phyloP scores from a whole-genome alignment of 2,113 vertebrate genomes.

The Dipodomys spectabilis region DNA sequence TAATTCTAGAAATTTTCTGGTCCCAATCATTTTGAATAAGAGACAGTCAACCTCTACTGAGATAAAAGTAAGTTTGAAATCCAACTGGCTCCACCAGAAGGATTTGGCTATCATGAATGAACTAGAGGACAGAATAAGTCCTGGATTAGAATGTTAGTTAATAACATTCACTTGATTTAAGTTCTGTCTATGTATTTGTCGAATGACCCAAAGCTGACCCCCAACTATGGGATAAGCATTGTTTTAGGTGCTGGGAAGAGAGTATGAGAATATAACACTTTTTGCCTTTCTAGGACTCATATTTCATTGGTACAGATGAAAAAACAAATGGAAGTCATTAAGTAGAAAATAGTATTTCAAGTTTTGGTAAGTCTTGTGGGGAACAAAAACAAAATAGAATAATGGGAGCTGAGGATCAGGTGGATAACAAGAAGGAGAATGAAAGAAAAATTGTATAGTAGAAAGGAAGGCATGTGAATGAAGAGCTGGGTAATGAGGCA shows the following conservation, averaged over 20 bases:
- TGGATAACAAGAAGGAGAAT: background rate
- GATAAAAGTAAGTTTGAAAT: background rate
- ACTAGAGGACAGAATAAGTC: background rate
- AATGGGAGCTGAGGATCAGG: too few relatives aligned
- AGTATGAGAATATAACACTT: background rate
- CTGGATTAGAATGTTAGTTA: background rate
- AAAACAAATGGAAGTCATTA: conserved; percentile 5
- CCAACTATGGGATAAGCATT: too few relatives aligned
- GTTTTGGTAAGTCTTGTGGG: background rate
- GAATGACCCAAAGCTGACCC: background rate
- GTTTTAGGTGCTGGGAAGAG: background rate
- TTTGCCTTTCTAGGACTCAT: background rate
- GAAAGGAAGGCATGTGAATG: background rate
- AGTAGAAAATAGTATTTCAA: conserved; percentile 6
- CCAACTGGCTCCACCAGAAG: background rate
- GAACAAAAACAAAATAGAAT: background rate
- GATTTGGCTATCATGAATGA: background rate
- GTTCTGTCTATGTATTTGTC: background rate
- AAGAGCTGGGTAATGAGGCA: background rate
- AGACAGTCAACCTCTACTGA: background rate
- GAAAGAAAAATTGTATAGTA: background rate
- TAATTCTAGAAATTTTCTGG: background rate
- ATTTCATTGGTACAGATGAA: background rate
- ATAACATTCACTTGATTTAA: background rate
- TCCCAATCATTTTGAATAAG: background rate